Evolutionary conservation across 2,113 vertebrate species (phyloP), one percentile per base, ranked within the genome.

Genomic region (Phyllopteryx taeniolatus): DNA sequence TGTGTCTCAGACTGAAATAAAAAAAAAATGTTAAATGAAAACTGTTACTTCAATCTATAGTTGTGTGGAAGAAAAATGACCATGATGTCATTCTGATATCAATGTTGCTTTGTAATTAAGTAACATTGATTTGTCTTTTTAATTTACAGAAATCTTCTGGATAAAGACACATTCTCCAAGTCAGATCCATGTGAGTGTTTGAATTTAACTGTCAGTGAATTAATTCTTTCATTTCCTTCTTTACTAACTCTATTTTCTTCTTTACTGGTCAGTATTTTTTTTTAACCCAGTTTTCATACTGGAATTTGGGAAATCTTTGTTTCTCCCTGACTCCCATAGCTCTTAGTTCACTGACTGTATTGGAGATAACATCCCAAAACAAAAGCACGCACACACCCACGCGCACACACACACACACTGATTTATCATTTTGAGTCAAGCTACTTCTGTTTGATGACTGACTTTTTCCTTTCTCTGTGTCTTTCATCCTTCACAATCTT

Each of bases 91-190:
- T 56, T 3, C 49, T 56, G 9, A n/a, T 53, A 2, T 20, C 20
- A 56, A 56, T 8, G 2, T 53, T 53, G 9, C 39, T 39, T 62
- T 17, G 8, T 65, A 3, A 63, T 5, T 43, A 6, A 66, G 27
- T 77, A 73, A 79, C 62, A 79, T 42, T 51, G 46, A 43, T 74
- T 70, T 79, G 22, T 68, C 2, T 80, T 71, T 22, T 90, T 15
- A 15, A 87, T 71, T 78, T 74, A 0, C 87, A 98, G 96, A 90
- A 94, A 94, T 76, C 94, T 98, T 70, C 86, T 98, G 92, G 96
- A 98, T 86, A 96, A 94, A 91, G 96, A 98, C 92, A 98, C 96
- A 49, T 98, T 98, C 89, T 98, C 96, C 87, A 98, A 98, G 85
- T 98, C 96, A 0, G 96, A 98, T 80, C 96, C 96, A 75, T 63